Percentiles rank a stretch among this genome's conserved stretches.
Evolutionary conservation across 2,888 invertebrate genomes (phyloP).

Genomic region (Anagyrus pseudococci): DNA sequence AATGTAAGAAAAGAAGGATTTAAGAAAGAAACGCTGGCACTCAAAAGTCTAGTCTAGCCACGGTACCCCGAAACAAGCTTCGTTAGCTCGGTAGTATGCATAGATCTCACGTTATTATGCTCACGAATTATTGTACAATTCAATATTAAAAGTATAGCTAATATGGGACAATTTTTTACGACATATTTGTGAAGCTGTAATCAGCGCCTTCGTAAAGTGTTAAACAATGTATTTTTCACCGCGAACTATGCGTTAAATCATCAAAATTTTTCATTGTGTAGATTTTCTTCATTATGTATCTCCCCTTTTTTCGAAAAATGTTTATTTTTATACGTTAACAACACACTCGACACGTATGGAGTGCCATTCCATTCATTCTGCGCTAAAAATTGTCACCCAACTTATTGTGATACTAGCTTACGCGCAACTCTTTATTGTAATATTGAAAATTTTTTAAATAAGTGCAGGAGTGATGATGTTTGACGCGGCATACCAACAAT

Average conservation of each 20-base stretch:
- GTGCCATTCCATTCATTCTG: constrained; percentile 57
- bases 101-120: constrained; percentile 58
- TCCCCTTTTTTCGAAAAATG: constrained; percentile 42
- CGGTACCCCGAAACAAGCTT: constrained; percentile 39
- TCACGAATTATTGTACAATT: constrained; percentile 39
- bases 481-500: constrained; percentile 47
- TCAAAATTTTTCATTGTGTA: constrained; percentile 48
- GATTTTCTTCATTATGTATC: constrained; percentile 35
- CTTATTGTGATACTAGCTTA: constrained; percentile 59
- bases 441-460: constrained; percentile 42
- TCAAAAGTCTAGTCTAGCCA: constrained; percentile 44
- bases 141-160: constrained; percentile 12
- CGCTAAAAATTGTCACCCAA: constrained; percentile 52
- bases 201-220: constrained; percentile 5
- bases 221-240: constrained; percentile 1
- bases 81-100: constrained; percentile 46
- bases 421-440: constrained; percentile 47
- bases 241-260: constrained; percentile 12
- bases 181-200: background rate
- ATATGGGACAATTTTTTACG: constrained; percentile 37
- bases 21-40: constrained; percentile 44
- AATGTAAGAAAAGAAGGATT: constrained; percentile 27
- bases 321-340: constrained; percentile 49
- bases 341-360: constrained; percentile 50
- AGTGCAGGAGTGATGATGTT: constrained; percentile 41